Evolutionary conservation across 2,888 invertebrate species (phyloP).

Genomic region (Drosophila paranaensis): DNA sequence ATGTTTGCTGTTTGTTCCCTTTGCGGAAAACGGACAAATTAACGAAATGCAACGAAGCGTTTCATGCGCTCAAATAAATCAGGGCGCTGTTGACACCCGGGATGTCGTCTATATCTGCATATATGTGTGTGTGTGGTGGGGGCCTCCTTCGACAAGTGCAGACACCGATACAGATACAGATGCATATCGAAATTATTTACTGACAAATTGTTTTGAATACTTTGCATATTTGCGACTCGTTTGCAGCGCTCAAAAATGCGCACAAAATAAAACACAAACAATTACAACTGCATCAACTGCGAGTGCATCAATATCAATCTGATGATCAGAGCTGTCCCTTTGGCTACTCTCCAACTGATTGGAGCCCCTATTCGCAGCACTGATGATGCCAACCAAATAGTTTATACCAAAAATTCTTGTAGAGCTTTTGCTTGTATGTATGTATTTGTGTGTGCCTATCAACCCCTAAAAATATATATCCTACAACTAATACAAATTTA

Average conservation of each 20-base stretch:
- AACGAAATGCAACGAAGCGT: conserved; percentile 84
- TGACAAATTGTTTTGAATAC: conserved; percentile 84
- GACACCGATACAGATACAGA: conserved; percentile 31
- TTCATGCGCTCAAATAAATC: conserved; percentile 84
- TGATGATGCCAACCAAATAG: conserved; percentile 33
- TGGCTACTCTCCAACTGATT: neutral
- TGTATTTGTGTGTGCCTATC: conserved; percentile 10
- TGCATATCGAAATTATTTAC: conserved; percentile 80
- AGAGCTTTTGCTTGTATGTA: neutral
- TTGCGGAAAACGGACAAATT: conserved; percentile 83
- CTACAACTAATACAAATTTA: conserved; percentile 63
- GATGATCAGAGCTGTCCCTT: neutral
- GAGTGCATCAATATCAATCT: conserved; percentile 37
- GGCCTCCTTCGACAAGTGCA: conserved; percentile 16
- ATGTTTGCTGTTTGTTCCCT: conserved; percentile 39
- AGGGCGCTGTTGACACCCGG: conserved; percentile 83
- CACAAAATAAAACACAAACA: conserved; percentile 58
- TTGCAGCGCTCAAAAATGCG: conserved; percentile 59
- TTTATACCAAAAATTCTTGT: conserved; percentile 18
- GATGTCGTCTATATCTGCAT: conserved; percentile 48
- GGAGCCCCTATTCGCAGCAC: neutral
- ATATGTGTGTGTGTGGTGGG: neutral
- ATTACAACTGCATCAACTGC: conserved; percentile 46
- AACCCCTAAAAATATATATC: conserved; percentile 61
- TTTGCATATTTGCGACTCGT: conserved; percentile 74